Base-by-base conservation (phyloP, 23 tunicate genomes). In the Phallusia fumigata region DNA sequence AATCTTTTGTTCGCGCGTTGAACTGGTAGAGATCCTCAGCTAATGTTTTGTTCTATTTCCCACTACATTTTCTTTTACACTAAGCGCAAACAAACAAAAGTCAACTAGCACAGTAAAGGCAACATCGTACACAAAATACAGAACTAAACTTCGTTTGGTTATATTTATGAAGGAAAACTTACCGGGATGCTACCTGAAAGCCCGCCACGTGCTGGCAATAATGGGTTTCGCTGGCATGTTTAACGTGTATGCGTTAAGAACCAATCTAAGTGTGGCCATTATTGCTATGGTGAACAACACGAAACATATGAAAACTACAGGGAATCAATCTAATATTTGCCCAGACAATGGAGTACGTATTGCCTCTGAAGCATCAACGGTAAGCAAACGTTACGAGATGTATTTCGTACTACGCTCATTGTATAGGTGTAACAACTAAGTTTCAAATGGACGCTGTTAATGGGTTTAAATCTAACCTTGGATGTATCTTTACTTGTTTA, bases 201-300 rank as follows among this genome's bases (percentile, higher is more conserved):
- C 91, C 0, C 79, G 96, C 0, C 73, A 83, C 33, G 91, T 87
- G 32, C 73, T 91, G 33, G 96, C 96, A 12, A 34, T 91, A 75
- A 87, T 91, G 91, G 82, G 88, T 8, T 91, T 91, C 40, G 64
- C 87, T 21, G 96, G 91, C 0, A 83, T 87, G 84, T 91, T 91
- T 64, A 91, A 91, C 81, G 88, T 86, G 22, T 91, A 86, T 64
- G 73, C 86, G 13, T 21, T 87, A 28, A 69, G 96, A 69, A 86
- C 84, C 77, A 91, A 91, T 76, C 82, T 91, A 18, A 91, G 85
- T 81, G 88, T 87, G 18, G 91, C 96, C 52, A 87, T 91, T 15
- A 91, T 91, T 76, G 96, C 91, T 33, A 87, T 91, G 96, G 96
- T 91, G 34, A 91, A 91, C 58, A 35, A 65, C 73, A 91, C 90